These are phyloP conservation scores for Meloidogyne exigua DNA, from an alignment of 1,140 invertebrate species.

Conservation along the genomic window DNA sequence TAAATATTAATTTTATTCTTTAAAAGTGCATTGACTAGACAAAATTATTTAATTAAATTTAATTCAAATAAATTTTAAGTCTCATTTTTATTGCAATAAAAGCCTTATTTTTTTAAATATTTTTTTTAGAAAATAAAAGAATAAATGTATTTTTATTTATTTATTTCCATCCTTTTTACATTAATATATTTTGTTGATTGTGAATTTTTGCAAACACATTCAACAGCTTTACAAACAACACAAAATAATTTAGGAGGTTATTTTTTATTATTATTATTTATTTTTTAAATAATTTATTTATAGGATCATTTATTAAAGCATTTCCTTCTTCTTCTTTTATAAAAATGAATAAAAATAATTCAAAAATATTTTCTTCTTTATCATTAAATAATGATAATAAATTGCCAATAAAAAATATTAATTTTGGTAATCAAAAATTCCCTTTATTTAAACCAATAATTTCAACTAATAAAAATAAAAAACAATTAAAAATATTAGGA, in stretches of 20 bases:
- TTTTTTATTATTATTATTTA: background rate
- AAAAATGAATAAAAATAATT: background rate
- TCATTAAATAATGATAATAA: background rate
- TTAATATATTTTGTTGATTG: background rate
- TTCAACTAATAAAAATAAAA: background rate
- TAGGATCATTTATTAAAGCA: too few relatives aligned
- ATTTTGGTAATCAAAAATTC: background rate
- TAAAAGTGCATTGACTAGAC: too few relatives aligned
- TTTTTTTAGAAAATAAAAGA: background rate
- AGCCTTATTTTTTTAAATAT: too few relatives aligned
- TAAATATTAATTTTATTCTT: too few relatives aligned
- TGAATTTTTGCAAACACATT: background rate
- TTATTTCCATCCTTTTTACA: background rate
- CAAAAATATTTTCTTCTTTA: background rate
- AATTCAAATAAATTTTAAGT: too few relatives aligned
- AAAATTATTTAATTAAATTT: too few relatives aligned
- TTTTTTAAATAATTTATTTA: background rate
- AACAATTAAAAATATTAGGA: background rate
- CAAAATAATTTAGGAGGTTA: background rate
- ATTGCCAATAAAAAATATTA: background rate
- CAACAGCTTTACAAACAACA: background rate
- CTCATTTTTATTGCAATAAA: too few relatives aligned
- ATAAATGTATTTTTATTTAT: background rate
- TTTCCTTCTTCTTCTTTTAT: background rate
- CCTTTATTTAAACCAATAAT: background rate